Percentiles rank a stretch among this genome's conserved stretches.
Conservation (phyloP, 2,113 vertebrate species). For the Trachemys scripta region DNA sequence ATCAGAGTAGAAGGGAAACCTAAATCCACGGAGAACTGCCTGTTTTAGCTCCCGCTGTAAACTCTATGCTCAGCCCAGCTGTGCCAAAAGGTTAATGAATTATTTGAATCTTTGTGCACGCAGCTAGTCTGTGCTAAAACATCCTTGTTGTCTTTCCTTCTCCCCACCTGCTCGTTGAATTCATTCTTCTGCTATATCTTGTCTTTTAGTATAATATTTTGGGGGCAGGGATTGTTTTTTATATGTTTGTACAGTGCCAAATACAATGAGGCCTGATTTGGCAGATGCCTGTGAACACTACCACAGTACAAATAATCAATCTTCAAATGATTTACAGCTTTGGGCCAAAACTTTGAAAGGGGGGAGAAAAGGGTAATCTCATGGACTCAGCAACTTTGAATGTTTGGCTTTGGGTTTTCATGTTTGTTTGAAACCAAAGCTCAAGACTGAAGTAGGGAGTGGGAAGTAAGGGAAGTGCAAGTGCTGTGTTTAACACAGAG, state of each 20-base stretch:
- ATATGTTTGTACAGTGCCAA: neutral
- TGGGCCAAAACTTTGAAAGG: neutral
- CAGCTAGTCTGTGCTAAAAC: neutral
- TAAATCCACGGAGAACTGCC: neutral
- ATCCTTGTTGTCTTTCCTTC: neutral
- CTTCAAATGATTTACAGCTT: neutral
- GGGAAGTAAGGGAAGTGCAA: constrained; percentile 2
- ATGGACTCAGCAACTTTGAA: neutral
- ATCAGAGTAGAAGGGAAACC: neutral
- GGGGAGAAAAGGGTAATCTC: too few relatives aligned
- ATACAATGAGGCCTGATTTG: neutral
- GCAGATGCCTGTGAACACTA: neutral
- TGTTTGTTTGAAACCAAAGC: neutral
- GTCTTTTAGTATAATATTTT: neutral
- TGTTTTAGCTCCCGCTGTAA: neutral
- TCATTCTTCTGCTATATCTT: neutral
- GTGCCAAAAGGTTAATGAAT: neutral
- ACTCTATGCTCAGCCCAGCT: neutral
- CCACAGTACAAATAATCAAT: neutral
- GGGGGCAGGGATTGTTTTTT: neutral
- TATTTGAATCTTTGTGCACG: neutral
- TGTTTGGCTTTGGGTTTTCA: neutral
- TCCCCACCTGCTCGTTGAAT: neutral
- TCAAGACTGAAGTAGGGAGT: neutral
- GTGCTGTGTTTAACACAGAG: neutral